Percentiles rank a stretch among this genome's conserved stretches.
phyloP scores from a whole-genome alignment of 2,113 vertebrate species.

The Spermophilus dauricus region DNA sequence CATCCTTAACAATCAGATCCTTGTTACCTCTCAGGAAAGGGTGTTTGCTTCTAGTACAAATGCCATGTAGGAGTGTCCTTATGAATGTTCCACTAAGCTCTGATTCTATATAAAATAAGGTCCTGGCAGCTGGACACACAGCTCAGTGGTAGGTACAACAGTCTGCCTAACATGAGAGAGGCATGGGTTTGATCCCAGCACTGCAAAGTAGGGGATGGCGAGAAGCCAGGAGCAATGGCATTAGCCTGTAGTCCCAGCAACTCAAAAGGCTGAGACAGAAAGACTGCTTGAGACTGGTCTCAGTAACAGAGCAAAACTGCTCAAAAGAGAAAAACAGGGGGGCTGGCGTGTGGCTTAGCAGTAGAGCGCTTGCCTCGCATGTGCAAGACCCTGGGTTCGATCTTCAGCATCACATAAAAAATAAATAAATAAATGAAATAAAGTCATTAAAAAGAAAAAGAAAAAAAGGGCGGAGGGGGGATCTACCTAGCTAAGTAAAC shows the following conservation, averaged over 20 bases:
- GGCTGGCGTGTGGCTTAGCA: too few species aligned
- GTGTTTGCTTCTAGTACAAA: neutral
- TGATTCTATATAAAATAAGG: neutral
- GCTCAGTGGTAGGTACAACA: neutral
- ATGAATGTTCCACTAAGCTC: neutral
- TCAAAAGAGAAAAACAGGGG: neutral
- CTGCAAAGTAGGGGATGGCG: too few species aligned
- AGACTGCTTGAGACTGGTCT: too few species aligned
- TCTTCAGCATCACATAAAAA: too few species aligned
- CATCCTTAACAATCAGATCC: neutral
- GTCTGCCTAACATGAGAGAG: too few species aligned
- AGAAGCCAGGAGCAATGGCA: neutral
- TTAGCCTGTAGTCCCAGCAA: too few species aligned
- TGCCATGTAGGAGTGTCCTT: fast-evolving
- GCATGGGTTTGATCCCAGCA: neutral
- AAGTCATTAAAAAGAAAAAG: neutral
- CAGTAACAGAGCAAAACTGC: too few species aligned
- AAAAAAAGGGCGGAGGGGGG: neutral
- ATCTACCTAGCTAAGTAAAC: neutral
- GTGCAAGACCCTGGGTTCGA: too few species aligned
- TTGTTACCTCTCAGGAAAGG: neutral
- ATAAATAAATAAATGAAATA: too few species aligned
- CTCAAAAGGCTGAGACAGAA: neutral
- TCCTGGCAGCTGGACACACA: neutral
- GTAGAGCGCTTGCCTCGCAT: too few species aligned